Base-by-base conservation (phyloP, 2,888 invertebrate species). In the Cryptophagus acutangulus region DNA sequence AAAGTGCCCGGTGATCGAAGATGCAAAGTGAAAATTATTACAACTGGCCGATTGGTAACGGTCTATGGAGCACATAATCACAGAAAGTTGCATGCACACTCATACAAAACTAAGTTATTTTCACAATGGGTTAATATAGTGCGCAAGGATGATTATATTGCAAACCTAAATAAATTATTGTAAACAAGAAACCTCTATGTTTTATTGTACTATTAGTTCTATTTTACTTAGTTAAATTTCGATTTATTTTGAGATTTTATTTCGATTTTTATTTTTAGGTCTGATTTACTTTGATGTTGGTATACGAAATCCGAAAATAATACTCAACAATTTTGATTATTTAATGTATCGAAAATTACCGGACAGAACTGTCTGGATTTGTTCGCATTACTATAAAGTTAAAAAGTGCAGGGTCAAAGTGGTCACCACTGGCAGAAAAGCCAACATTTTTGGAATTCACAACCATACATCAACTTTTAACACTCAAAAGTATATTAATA, bases 221-320 rank as follows among this genome's bases (percentile, higher is more conserved):
- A n/a, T n/a, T n/a, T 25, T 13, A 8, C 26, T 43, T 36, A 20
- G 6, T 13, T 44, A 15, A 15, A 31, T 31, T 12, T 31, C 15
- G 6, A 14, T 10, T 3, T 3, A 31, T 12, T n/a, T n/a, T 14
- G 15, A 5, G 14, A 14, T 5, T 31, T 28, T 17, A 14, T n/a
- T 14, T 34, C 17, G 24, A 26, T 14, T n/a, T n/a, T 3, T 24
- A 10, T 18, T 51, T 55, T 38, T 41, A 58, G 57, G 53, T 38
- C 29, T 41, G 14, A 56, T 59, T 16, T 57, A 53, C 45, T 60
- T 58, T 25, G 58, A 56, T 16, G 51, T 55, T 14, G 59, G 56
- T 3, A 56, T 45, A 31, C 56, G 55, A 34, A 57, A 60, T 41
- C 59, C 59, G 29, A 59, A 56, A 48, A 54, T 60, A 29, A 48